Base-by-base conservation (phyloP, 2,113 vertebrate genomes). In the Lycaon pictus region DNA sequence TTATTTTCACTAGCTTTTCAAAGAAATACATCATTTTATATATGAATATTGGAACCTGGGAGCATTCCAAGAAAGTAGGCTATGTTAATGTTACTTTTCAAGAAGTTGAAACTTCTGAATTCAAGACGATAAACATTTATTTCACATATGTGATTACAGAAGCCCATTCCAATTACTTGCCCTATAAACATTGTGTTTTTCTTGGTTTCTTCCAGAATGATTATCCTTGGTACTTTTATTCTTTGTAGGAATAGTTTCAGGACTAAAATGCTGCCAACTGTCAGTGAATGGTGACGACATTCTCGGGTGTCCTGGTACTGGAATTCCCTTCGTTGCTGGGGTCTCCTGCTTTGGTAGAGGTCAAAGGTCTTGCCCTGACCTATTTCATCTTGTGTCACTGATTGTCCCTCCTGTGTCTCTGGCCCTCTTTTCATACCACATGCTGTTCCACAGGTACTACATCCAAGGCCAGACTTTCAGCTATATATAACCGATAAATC, bases 51-150 rank as follows among this genome's bases (percentile, higher is more conserved):
- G 32, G 43, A 95, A 90, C 71, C 29, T 96, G 90, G 62, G 85
- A 90, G 91, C 89, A 85, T 97, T 93, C 92, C 96, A 56, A 93
- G 83, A 82, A 82, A 98, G 77, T 7, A 16, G 95, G 93, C 96
- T 60, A 43, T 43, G 55, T 9, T 93, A 16, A 89, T 71, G 29
- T 95, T 93, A 1, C 48, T 97, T 98, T 95, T 97, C 37, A 71
- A 96, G 65, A 97, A 88, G 22, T 88, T 93, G 60, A 85, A 43
- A 81, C 51, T 76, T 92, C 53, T 55, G 72, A 76, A 79, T 96
- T 97, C 69, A 94, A 93, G 89, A 95, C 96, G 85, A 89, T 79
- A 37, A 90, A 82, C 84, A 19, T 88, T 98, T 85, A 86, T 95
- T 96, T 96, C 32, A 76, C 43, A 29, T 25, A 23, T 11, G 10